These are phyloP conservation scores for Cryptosula pallasiana DNA, from an alignment of 2,888 invertebrate genomes.

Conservation along the genomic window DNA sequence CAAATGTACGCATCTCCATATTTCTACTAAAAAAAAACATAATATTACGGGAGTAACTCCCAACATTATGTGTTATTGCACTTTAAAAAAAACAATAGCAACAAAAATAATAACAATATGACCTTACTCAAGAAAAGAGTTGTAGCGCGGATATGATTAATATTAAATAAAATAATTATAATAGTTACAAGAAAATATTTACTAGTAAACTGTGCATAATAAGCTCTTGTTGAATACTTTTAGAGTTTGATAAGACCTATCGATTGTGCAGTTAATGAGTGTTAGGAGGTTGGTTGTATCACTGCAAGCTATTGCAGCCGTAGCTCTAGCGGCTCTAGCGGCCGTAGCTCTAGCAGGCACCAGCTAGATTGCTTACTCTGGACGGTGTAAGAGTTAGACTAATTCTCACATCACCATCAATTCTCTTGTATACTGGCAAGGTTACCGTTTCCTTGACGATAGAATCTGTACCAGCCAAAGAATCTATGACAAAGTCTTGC, in stretches of 20 bases:
- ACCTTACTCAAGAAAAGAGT: too few species aligned
- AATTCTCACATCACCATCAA: conserved; percentile 78
- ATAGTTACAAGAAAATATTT: background rate
- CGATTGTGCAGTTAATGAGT: background rate
- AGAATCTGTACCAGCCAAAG: background rate
- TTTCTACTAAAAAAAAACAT: too few species aligned
- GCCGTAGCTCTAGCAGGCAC: background rate
- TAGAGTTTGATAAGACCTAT: too few species aligned
- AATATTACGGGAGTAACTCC: background rate
- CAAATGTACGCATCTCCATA: too few species aligned
- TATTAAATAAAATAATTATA: background rate
- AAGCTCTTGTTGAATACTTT: too few species aligned
- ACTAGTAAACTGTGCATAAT: background rate
- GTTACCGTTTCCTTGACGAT: background rate
- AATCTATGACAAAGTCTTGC: background rate
- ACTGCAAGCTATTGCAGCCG: too few species aligned
- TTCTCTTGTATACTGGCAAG: conserved; percentile 81
- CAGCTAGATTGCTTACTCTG: conserved; percentile 32
- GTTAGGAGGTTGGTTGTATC: too few species aligned
- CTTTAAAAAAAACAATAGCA: background rate
- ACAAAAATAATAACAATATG: background rate
- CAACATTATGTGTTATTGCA: background rate
- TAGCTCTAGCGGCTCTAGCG: too few species aligned
- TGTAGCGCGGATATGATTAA: too few species aligned
- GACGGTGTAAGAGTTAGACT: conserved; percentile 91